Percentiles rank a stretch among this genome's conserved stretches.
Conservation (phyloP, 2,888 invertebrate species). For the Troilus luridus region DNA sequence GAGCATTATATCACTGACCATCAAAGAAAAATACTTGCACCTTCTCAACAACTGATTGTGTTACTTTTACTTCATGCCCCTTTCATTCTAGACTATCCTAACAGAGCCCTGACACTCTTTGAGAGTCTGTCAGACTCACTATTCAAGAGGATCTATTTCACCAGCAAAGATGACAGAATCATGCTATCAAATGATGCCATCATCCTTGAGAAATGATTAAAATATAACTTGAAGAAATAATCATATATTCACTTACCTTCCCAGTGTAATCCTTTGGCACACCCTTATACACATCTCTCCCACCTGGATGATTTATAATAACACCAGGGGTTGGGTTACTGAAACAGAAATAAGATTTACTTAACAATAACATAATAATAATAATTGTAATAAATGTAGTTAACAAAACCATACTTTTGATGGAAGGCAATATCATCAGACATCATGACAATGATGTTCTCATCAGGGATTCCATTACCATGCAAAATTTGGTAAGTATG, state of each 20-base stretch:
- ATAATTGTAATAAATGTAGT: not conserved
- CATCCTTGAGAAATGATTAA: not conserved
- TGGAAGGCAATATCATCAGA: conserved; percentile 75
- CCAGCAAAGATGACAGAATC: too few species aligned
- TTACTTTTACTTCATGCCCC: not conserved
- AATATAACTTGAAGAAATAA: not conserved
- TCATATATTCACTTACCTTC: conserved; percentile 67
- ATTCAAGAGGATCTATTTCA: not conserved
- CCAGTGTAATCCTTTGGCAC: conserved; percentile 73
- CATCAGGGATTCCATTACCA: conserved; percentile 66
- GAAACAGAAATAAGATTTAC: conserved; percentile 13
- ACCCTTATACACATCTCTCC: conserved; percentile 73
- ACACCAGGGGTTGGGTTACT: conserved; percentile 73
- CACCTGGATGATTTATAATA: conserved; percentile 73
- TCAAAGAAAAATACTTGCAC: not conserved
- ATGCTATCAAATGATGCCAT: too few species aligned
- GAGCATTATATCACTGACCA: not conserved
- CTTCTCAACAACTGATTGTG: not conserved
- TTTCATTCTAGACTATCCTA: not conserved
- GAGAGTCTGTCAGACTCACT: not conserved
- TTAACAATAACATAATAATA: not conserved
- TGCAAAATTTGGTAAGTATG: conserved; percentile 64
- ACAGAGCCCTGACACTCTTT: not conserved
- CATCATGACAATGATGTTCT: conserved; percentile 76
- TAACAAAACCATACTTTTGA: conserved; percentile 68